Evolutionary conservation across 2,888 invertebrate species (phyloP).

Genomic region (Heteromyza rotundicornis): DNA sequence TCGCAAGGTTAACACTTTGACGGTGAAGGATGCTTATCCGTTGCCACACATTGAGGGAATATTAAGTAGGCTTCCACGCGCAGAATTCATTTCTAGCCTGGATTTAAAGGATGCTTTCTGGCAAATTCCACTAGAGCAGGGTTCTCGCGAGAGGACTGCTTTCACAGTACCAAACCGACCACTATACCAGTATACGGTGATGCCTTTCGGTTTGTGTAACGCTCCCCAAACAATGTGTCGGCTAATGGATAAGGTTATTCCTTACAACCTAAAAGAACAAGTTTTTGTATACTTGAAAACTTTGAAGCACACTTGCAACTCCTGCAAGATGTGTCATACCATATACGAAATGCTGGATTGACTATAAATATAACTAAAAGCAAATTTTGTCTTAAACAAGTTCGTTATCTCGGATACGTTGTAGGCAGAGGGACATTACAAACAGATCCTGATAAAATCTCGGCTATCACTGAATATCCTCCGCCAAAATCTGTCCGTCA

Average conservation of each 20-base stretch:
- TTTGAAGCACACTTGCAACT: neutral
- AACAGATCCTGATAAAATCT: neutral
- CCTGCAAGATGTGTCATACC: neutral
- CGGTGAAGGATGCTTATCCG: constrained; percentile 22
- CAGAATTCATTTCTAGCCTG: constrained; percentile 16
- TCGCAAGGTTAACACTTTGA: constrained; percentile 37
- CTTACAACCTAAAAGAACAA: constrained; percentile 1
- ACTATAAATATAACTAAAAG: constrained; percentile 7
- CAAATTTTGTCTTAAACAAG: constrained; percentile 2
- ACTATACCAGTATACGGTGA: constrained; percentile 17
- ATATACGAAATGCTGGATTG: neutral
- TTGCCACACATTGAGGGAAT: constrained; percentile 15
- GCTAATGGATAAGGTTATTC: constrained; percentile 13
- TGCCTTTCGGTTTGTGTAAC: constrained; percentile 10
- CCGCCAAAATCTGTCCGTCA: constrained; percentile 17
- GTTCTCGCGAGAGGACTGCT: constrained; percentile 11
- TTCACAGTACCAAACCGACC: constrained; percentile 15
- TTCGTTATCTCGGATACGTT: constrained; percentile 11
- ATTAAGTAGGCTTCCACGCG: constrained; percentile 8
- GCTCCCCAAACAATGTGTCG: constrained; percentile 11
- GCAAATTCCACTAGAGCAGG: constrained; percentile 14
- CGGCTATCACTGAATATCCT: constrained; percentile 2
- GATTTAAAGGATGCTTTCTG: constrained; percentile 18
- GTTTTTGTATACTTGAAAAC: constrained; percentile 9
- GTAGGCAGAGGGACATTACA: constrained; percentile 4